Evolutionary conservation across 2,797 vertebrate species (phyloP).

Genomic region (Labroides dimidiatus): DNA sequence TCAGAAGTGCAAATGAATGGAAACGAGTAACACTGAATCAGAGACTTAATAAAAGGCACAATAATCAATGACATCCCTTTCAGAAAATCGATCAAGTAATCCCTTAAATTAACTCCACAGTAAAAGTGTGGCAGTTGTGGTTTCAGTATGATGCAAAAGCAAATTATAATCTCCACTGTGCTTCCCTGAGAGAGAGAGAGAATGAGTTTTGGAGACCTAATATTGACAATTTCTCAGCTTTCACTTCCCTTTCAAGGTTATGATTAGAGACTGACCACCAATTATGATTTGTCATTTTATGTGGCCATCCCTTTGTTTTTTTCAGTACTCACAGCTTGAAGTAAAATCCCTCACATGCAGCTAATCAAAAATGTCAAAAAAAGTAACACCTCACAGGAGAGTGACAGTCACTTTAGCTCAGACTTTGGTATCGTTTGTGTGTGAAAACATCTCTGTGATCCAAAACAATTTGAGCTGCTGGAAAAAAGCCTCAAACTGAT

Average conservation of each 20-base stretch:
- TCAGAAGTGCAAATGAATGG: constrained; percentile 25
- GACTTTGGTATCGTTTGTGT: not conserved
- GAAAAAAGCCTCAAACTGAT: no score
- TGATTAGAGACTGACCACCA: not conserved
- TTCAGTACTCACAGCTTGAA: constrained; percentile 32
- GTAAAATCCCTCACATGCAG: not conserved
- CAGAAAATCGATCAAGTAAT: constrained; percentile 21
- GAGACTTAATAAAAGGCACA: not conserved
- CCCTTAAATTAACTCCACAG: constrained; percentile 19
- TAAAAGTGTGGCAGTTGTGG: constrained; percentile 13
- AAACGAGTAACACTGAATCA: not conserved
- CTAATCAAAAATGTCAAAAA: not conserved
- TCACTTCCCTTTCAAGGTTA: constrained; percentile 39
- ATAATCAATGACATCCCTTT: constrained; percentile 44
- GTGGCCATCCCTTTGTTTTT: not conserved
- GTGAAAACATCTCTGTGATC: not conserved
- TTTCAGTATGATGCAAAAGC: constrained; percentile 15
- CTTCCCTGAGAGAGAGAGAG: constrained; percentile 73
- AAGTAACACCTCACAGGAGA: no score
- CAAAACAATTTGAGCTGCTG: not conserved
- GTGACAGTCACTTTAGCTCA: not conserved
- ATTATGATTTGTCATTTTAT: not conserved
- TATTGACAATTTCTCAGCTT: not conserved
- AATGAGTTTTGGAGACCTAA: constrained; percentile 27
- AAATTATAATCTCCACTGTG: constrained; percentile 7